Evolutionary conservation across 2,888 invertebrate species (phyloP), one percentile per base, ranked within the genome.

Genomic region (Drosophila colorata): DNA sequence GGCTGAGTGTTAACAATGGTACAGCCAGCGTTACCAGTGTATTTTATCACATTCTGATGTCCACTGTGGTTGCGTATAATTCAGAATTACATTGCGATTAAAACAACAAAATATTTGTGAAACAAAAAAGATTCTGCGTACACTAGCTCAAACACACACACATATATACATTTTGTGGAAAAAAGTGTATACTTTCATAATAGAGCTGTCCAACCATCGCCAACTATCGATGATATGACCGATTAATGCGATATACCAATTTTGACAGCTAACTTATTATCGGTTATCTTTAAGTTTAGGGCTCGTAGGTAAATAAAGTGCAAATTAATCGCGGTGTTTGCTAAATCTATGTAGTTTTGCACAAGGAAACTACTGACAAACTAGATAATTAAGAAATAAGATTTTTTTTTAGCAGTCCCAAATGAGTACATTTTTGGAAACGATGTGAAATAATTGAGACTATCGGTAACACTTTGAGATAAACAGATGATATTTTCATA

Each of bases 131-230:
- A 13, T 16, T 16, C n/a, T 25, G 11, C 13, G 25, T 28, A 69
- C 31, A 57, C 44, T 47, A n/a, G 11, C 13, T 48, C 28, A 31
- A 56, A 51, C 46, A 37, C 37, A 43, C 41, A 38, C 49, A 65
- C 56, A 51, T 14, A 44, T 13, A 56, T 18, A 33, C 11, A 70
- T 33, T 53, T 28, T 33, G 28, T 48, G 41, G 61, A 74, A 71
- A 71, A 71, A 71, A 74, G 58, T 67, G 71, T 71, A 71, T 71
- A 74, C 70, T 68, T 59, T 74, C 44, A 51, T 37, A 66, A 59
- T 51, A 59, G 51, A 38, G 43, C 44, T 43, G 47, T 47, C 40
- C 13, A 69, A 23, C 18, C 14, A 59, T 59, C 33, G 28, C 41
- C 25, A 5, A 14, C 11, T 35, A 52, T 14, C 52, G 65, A 64